Percentiles rank a stretch among this genome's conserved stretches.
phyloP scores from a whole-genome alignment of 2,797 vertebrate genomes.

The Gallinago solitaria region DNA sequence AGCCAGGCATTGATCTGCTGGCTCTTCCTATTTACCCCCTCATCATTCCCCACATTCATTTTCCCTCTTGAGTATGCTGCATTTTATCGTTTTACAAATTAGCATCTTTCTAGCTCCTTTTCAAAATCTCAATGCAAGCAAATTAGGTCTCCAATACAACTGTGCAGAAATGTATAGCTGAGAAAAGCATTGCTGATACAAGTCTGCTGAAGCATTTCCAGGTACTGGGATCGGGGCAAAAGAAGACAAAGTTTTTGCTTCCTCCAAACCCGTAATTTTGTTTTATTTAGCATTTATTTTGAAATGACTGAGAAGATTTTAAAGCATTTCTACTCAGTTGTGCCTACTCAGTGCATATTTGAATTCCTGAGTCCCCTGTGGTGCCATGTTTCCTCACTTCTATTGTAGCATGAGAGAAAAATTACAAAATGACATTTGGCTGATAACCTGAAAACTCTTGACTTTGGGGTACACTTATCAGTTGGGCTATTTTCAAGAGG shows the following conservation, averaged over 20 bases:
- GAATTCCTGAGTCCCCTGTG: neutral
- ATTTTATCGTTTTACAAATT: constrained; percentile 36
- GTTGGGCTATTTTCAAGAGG: neutral
- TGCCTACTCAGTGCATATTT: fast-evolving
- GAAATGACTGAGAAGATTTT: neutral
- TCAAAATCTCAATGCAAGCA: neutral
- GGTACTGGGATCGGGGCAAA: fast-evolving
- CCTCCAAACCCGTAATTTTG: neutral
- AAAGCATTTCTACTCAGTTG: neutral
- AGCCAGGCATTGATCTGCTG: no score
- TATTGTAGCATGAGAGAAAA: neutral
- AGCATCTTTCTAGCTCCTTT: neutral
- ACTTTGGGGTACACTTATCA: neutral
- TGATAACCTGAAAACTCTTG: neutral
- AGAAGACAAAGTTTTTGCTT: neutral
- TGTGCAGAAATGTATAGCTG: neutral
- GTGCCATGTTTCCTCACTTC: neutral
- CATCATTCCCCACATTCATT: neutral
- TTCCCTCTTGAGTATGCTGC: neutral
- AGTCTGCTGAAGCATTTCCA: neutral
- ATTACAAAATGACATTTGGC: neutral
- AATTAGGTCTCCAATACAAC: neutral
- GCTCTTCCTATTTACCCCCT: no score
- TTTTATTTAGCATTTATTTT: neutral
- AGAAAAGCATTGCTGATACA: neutral